phyloP scores from a whole-genome alignment of 64 coral and sea anemone genomes.

The Dendrophyllia cribrosa region DNA sequence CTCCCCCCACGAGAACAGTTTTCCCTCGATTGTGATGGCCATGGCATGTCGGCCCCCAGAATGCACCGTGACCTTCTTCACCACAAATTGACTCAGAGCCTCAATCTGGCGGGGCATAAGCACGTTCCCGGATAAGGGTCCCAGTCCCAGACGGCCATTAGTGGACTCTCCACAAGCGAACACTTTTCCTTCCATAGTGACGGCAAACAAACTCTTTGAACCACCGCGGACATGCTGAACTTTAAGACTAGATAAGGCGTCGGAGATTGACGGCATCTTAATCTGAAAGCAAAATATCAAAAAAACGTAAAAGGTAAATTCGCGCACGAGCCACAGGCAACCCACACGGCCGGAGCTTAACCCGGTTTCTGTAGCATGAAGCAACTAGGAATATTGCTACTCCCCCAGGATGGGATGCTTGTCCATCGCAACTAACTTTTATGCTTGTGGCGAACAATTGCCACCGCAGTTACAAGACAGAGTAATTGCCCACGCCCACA shows the following conservation, averaged over 20 bases:
- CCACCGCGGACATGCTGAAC: constrained; percentile 88
- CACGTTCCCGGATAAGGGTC: constrained; percentile 82
- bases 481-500: no score
- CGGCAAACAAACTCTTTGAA: constrained; percentile 93
- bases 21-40: constrained; percentile 92
- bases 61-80: constrained; percentile 91
- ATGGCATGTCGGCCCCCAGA: constrained; percentile 94
- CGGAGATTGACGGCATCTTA: constrained; percentile 82
- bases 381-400: no score
- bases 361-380: no score
- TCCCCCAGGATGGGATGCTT: no score
- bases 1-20: constrained; percentile 97
- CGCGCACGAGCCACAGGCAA: no score
- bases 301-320: neutral
- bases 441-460: no score
- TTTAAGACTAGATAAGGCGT: constrained; percentile 72
- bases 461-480: no score
- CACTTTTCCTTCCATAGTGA: constrained; percentile 87
- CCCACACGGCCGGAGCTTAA: no score
- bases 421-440: no score
- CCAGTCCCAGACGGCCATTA: constrained; percentile 87
- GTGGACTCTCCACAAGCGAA: constrained; percentile 98
- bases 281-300: constrained; percentile 55
- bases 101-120: constrained; percentile 81
- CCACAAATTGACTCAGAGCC: constrained; percentile 64